Conservation (phyloP, 2,113 vertebrate genomes). For the Trichechus manatus region DNA sequence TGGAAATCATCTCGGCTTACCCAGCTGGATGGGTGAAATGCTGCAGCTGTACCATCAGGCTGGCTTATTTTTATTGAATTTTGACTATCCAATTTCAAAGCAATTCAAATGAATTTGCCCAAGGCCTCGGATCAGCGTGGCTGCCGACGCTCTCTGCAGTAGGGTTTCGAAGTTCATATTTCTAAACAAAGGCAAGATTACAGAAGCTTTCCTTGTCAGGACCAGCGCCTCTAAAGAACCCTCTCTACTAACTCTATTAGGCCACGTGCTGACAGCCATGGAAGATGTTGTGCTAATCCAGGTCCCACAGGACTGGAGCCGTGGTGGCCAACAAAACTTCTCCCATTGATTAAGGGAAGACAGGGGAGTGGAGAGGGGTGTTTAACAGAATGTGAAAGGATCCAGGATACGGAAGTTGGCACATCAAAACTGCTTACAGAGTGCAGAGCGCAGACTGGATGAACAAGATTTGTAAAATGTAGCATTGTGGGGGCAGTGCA, state of each 20-base stretch:
- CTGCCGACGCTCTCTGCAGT: slow-evolving; percentile 86
- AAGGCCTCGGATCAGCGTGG: slow-evolving; percentile 87
- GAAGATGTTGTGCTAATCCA: slow-evolving; percentile 56
- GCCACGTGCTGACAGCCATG: slow-evolving; percentile 69
- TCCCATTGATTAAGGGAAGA: neutral
- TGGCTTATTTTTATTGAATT: slow-evolving; percentile 90
- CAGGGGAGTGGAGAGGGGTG: neutral
- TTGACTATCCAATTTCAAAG: slow-evolving; percentile 89
- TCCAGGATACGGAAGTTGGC: neutral
- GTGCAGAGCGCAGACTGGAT: neutral
- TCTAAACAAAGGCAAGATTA: slow-evolving; percentile 89
- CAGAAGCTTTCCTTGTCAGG: slow-evolving; percentile 84
- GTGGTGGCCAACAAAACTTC: slow-evolving; percentile 65
- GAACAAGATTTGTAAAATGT: fast-evolving
- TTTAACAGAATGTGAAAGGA: neutral
- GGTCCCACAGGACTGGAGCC: slow-evolving; percentile 9
- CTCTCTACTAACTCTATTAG: slow-evolving; percentile 82
- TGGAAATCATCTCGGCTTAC: slow-evolving; percentile 86
- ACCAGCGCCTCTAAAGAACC: slow-evolving; percentile 79
- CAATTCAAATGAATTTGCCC: slow-evolving; percentile 89
- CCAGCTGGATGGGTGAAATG: slow-evolving; percentile 88
- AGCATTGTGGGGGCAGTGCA: fast-evolving
- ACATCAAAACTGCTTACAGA: fast-evolving
- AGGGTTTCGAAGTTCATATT: slow-evolving; percentile 86
- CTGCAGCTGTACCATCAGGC: slow-evolving; percentile 89